A percentile compares a stretch with the other conserved stretches of the same genome.
phyloP scores from a whole-genome alignment of 2,113 vertebrate species.

The Ammospiza caudacuta region DNA sequence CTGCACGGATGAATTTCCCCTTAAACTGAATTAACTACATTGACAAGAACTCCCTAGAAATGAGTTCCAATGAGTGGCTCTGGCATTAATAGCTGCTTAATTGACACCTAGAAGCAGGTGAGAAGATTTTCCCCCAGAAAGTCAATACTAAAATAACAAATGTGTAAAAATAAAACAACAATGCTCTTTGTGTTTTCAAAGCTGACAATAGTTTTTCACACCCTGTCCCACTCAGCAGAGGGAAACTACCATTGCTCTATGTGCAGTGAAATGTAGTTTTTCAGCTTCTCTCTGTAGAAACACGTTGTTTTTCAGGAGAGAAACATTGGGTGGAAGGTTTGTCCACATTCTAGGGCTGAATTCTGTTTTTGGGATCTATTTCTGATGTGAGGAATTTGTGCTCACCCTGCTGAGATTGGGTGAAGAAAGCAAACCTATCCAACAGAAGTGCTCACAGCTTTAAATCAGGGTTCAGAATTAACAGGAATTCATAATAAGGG shows the following conservation, averaged over 20 bases:
- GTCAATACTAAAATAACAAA: neutral
- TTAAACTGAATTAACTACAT: neutral
- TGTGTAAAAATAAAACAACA: neutral
- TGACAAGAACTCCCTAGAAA: neutral
- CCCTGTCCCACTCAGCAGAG: neutral
- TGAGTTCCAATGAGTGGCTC: neutral
- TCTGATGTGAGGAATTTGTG: neutral
- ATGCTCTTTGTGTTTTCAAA: neutral
- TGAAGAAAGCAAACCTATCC: neutral
- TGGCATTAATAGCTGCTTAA: neutral
- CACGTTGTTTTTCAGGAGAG: neutral
- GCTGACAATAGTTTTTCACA: neutral
- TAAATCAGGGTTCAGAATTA: neutral
- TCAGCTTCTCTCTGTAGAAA: rapidly evolving
- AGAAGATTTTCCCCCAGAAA: neutral
- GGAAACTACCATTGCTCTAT: neutral
- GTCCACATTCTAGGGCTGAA: neutral
- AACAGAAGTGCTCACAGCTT: neutral
- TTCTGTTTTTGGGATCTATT: neutral
- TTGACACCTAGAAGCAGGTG: neutral
- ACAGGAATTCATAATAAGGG: neutral
- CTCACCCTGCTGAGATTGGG: neutral
- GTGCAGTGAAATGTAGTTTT: neutral
- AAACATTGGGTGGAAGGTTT: neutral
- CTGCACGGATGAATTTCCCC: neutral